These are phyloP conservation scores for Herpetotheres cachinnans DNA, from an alignment of 2,113 vertebrate genomes.

Conservation along the genomic window DNA sequence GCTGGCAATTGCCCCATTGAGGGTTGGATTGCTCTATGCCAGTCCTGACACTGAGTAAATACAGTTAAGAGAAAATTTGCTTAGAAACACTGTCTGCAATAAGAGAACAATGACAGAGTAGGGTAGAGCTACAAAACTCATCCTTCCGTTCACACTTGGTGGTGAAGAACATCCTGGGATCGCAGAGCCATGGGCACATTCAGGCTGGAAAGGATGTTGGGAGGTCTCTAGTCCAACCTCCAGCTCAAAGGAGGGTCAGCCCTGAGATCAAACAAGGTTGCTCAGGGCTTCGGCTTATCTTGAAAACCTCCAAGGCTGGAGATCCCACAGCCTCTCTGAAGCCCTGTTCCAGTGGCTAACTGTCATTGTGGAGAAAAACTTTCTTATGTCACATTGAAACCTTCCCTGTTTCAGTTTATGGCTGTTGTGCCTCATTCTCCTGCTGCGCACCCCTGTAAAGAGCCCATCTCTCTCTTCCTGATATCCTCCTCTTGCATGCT, in stretches of 20 bases:
- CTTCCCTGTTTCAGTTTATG: background rate
- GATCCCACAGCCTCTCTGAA: background rate
- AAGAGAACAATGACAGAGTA: background rate
- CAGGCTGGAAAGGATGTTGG: background rate
- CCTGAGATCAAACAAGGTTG: background rate
- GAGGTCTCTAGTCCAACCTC: background rate
- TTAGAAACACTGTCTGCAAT: background rate
- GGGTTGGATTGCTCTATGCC: background rate
- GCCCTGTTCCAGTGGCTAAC: background rate
- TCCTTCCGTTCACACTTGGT: background rate
- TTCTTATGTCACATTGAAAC: background rate
- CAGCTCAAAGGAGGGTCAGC: background rate
- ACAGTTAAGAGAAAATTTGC: background rate
- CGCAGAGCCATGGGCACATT: rapidly evolving
- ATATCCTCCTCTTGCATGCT: background rate
- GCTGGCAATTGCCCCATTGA: background rate
- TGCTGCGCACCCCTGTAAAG: background rate
- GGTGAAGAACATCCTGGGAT: background rate
- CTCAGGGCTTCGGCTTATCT: background rate
- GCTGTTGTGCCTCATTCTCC: background rate
- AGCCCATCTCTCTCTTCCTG: background rate
- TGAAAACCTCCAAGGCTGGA: background rate
- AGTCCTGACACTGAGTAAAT: background rate
- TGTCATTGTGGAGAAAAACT: background rate
- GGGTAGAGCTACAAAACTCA: background rate